phyloP scores from a whole-genome alignment of 1,140 invertebrate species.

The Drosophila varians region DNA sequence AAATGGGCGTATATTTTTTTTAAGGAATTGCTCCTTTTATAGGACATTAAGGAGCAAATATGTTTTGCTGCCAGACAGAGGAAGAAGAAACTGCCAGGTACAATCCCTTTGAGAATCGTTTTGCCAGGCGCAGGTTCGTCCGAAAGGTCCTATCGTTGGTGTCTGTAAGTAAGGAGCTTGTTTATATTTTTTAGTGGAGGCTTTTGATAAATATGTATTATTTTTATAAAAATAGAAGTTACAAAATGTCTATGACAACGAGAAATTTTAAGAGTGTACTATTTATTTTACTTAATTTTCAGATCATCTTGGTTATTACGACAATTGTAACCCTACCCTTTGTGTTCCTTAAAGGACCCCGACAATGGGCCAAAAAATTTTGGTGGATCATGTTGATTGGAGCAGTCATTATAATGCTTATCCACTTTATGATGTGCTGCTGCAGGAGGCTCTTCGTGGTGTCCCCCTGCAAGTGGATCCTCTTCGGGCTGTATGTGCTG shows the following conservation, averaged over 20 bases:
- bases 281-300: no score
- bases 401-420: not conserved
- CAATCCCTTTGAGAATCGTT: not conserved
- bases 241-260: no score
- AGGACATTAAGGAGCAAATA: not conserved
- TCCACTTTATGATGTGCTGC: constrained; percentile 5
- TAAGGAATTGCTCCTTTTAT: not conserved
- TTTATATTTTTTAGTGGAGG: no score
- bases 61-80: not conserved
- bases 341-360: not conserved
- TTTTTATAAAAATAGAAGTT: no score
- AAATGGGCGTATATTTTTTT: not conserved
- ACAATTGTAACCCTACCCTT: not conserved
- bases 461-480: not conserved
- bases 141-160: constrained; percentile 12
- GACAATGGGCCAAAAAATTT: not conserved
- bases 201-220: no score
- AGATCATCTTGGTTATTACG: not conserved
- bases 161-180: not conserved
- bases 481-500: not conserved
- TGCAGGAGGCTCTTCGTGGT: not conserved
- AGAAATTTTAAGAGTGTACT: no score
- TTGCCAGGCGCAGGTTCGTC: not conserved
- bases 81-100: not conserved
- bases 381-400: not conserved